Evolutionary conservation across 2,888 invertebrate species (phyloP).

Genomic region (Plebejus anna): DNA sequence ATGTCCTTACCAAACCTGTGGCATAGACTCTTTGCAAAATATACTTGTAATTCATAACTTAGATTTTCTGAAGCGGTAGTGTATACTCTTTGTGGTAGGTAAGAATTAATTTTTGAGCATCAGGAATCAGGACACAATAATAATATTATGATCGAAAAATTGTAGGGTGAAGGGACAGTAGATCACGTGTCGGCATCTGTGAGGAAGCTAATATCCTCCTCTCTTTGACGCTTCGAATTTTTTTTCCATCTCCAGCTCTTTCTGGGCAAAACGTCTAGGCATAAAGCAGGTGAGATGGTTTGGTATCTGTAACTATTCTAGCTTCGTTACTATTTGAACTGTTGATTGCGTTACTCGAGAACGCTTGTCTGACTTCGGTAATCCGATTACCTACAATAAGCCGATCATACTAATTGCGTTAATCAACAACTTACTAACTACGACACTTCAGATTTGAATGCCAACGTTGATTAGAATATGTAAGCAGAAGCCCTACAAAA

Average conservation of each 20-base stretch:
- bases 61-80: too few species aligned
- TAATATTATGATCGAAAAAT: neutral
- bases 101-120: too few species aligned
- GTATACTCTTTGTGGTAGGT: neutral
- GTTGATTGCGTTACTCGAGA: neutral
- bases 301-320: neutral
- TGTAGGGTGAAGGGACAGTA: neutral
- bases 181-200: neutral
- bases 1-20: too few species aligned
- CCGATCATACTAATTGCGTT: constrained; percentile 24
- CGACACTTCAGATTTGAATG: constrained; percentile 1
- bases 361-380: constrained; percentile 24
- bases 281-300: too few species aligned
- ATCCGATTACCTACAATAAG: constrained; percentile 21
- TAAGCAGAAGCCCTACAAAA: neutral
- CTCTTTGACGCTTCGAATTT: neutral
- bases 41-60: too few species aligned
- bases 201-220: neutral
- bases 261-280: too few species aligned
- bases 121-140: neutral
- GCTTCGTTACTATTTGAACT: neutral
- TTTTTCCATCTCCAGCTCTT: neutral
- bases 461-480: neutral
- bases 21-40: too few species aligned
- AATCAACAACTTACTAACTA: constrained; percentile 13